A percentile compares a stretch with the other conserved stretches of the same genome.
Evolutionary conservation across 2,113 vertebrate genomes (phyloP).

Genomic region (Myanophis thanlyinensis): DNA sequence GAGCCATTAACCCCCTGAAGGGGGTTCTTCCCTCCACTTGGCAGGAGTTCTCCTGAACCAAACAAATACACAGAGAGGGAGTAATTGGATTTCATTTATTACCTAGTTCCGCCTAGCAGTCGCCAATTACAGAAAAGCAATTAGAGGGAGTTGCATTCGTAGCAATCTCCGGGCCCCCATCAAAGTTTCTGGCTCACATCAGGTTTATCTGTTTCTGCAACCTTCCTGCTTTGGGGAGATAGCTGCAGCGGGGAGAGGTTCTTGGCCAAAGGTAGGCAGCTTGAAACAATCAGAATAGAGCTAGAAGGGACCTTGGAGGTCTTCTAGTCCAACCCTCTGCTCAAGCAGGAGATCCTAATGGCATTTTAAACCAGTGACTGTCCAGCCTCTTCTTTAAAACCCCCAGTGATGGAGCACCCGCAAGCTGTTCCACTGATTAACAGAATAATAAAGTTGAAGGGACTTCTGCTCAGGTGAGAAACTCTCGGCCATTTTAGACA

Average conservation of each 20-base stretch:
- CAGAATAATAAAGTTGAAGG: too few relatives aligned
- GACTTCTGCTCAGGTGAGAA: too few relatives aligned
- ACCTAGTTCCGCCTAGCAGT: slow-evolving; percentile 70
- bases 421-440: too few relatives aligned
- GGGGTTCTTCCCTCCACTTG: slow-evolving; percentile 62
- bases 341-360: too few relatives aligned
- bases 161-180: slow-evolving; percentile 66
- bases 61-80: slow-evolving; percentile 71
- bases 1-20: slow-evolving; percentile 65
- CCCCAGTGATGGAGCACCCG: too few relatives aligned
- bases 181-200: slow-evolving; percentile 64
- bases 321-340: too few relatives aligned
- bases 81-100: slow-evolving; percentile 74
- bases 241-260: slow-evolving; percentile 7
- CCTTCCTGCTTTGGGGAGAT: not conserved
- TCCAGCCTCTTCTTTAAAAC: too few relatives aligned
- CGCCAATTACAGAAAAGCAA: slow-evolving; percentile 72
- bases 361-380: too few relatives aligned
- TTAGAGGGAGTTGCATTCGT: slow-evolving; percentile 70
- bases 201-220: slow-evolving; percentile 16
- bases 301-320: too few relatives aligned
- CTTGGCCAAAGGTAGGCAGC: not conserved
- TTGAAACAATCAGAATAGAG: too few relatives aligned
- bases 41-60: slow-evolving; percentile 71
- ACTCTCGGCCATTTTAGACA: too few relatives aligned